Evolutionary conservation across 1,140 invertebrate genomes (phyloP), one percentile per base, ranked within the genome.

Genomic region (Drosophila guanche): DNA sequence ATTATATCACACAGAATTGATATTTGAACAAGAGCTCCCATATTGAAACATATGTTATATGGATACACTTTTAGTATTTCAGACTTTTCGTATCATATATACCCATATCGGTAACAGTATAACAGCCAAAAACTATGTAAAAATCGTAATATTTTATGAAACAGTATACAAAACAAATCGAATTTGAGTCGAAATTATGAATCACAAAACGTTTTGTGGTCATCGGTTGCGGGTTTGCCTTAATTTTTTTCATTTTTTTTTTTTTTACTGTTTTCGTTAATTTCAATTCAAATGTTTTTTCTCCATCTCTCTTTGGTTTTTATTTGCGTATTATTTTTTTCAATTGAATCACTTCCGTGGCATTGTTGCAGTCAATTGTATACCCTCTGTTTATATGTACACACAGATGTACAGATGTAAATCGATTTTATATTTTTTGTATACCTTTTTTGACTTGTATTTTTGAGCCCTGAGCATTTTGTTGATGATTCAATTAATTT

Each of bases 141-240:
- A 33, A 33, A 46, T 42, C 55, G 23, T 40, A 55, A 63, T 16
- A 66, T 20, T 4, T 10, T 37, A 3, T 37, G 33, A 3, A 37
- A 37, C 33, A 4, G 33, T 37, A 46, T 29, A 52, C 33, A 42
- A 58, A 50, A 50, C 45, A 40, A 68, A 42, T 33, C 51, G 42
- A 76, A 60, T 56, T 27, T 43, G 53, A 79, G 55, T 68, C 58
- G 40, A 69, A 79, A 68, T 79, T 79, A 79, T 79, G 76, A 79
- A 59, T 79, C 76, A 79, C 62, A 79, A 79, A 78, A 73, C 37
- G 23, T 57, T 59, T 66, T 78, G 68, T 60, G 75, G 51, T 65
- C 22, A 8, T 23, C 20, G 29, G 23, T 68, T 58, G 55, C 16
- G 43, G 67, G 61, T 58, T 55, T 55, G 41, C 47, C 59, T 51